A percentile compares a stretch with the other conserved stretches of the same genome.
phyloP scores from a whole-genome alignment of 2,888 invertebrate genomes.

The Drosophila greeni region DNA sequence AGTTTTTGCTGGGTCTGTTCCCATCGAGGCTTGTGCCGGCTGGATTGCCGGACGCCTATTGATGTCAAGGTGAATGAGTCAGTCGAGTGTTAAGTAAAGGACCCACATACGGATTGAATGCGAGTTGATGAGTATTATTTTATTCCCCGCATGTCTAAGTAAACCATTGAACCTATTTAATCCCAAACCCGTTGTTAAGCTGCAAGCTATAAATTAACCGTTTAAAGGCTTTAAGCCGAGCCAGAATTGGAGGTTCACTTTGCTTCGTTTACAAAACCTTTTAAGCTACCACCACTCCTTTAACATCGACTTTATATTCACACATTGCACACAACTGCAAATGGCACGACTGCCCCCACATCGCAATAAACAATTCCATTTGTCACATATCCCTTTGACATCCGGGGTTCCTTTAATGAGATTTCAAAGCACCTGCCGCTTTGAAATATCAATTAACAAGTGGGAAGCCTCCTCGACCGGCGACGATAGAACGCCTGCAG shows the following conservation, averaged over 20 bases:
- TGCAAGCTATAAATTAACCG: background rate
- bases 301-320: background rate
- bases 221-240: background rate
- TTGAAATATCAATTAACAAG: constrained; percentile 52
- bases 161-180: too few relatives aligned
- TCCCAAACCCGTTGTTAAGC: background rate
- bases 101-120: constrained; percentile 1
- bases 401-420: constrained; percentile 6
- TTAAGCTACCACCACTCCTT: background rate
- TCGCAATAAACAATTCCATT: constrained; percentile 46
- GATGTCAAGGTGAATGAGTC: constrained; percentile 36
- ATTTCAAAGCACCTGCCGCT: background rate
- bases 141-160: too few relatives aligned
- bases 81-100: constrained; percentile 19
- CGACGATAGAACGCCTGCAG: background rate
- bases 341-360: constrained; percentile 9
- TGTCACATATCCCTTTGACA: constrained; percentile 13
- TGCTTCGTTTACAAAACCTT: background rate
- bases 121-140: background rate
- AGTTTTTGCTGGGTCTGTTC: constrained; percentile 10
- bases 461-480: background rate
- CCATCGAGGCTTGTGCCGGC: constrained; percentile 5
- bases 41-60: constrained; percentile 8
- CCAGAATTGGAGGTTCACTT: too few relatives aligned
- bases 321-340: background rate